Base-by-base conservation (phyloP, 2,888 invertebrate genomes). In the Xanthorhoe designata region DNA sequence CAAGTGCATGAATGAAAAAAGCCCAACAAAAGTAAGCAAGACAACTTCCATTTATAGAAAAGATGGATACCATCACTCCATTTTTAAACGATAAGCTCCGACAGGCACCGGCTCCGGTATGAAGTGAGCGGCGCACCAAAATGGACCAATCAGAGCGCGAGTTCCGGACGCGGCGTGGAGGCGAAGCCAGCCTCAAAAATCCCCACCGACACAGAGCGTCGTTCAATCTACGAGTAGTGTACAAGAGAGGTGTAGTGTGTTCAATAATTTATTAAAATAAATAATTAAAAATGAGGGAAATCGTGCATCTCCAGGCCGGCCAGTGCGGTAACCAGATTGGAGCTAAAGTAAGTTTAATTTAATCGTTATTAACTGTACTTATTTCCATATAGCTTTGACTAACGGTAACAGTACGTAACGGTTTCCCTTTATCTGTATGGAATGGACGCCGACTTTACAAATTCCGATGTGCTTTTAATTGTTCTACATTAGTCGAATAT, bases 291-390 rank as follows among this genome's bases (percentile, higher is more conserved):
- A 97, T 97, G 97, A 95, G 97, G 93, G 97, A 97, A 95, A 97
- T 97, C 89, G 96, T 97, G 77, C 97, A 97, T 82, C 90, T 97
- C 72, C 97, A 97, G 87, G 96, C 96, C 83, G 97, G 97, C 80
- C 97, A 97, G 87, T 97, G 97, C 93, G 97, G 97, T 73, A 97
- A 97, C 94, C 97, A 97, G 93, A 97, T 97, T 84, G 97, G 97
- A 89, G 93, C 94, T 81, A 94, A 93, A 91, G 94, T 94, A 81
- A 84, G 59, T 15, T 24, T 56, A 45, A 57, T 62, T 56, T 59
- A 58, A 60, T 54, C 52, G 35, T 64, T 66, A 45, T 52, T 65
- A 64, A 68, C 66, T 61, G 57, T 64, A 42, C 13, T 17, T 50
- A 57, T 57, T 61, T 57, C 32, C 53, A 52, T 64, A 64, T 38